Evolutionary conservation across 1,140 invertebrate species (phyloP).

Genomic region (Anastrepha ludens): DNA sequence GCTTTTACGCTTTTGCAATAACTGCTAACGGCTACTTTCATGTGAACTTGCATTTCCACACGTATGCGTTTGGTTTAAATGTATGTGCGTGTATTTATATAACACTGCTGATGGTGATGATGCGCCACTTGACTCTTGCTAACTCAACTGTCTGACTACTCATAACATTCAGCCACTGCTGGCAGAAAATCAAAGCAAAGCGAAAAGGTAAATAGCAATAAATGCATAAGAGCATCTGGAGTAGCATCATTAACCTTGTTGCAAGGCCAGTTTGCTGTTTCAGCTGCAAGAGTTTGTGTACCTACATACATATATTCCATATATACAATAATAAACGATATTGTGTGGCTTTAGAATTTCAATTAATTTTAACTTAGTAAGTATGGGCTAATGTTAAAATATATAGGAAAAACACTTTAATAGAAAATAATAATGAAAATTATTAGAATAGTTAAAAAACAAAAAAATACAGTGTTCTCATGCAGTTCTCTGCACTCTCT

Average conservation of each 20-base stretch:
- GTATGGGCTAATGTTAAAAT: no score
- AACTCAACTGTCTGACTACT: neutral
- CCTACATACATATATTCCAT: no score
- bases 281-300: no score
- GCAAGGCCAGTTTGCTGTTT: neutral
- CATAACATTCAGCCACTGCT: constrained; percentile 9
- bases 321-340: no score
- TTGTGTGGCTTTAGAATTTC: no score
- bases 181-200: neutral
- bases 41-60: neutral
- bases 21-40: no score
- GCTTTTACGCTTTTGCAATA: neutral
- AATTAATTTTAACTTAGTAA: no score
- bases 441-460: no score
- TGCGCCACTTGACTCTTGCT: constrained; percentile 9
- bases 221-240: neutral
- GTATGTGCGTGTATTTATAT: neutral
- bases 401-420: no score
- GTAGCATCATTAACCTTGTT: constrained; percentile 24
- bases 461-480: no score
- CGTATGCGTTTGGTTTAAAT: neutral
- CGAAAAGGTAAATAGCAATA: neutral
- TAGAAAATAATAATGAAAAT: no score
- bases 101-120: neutral
- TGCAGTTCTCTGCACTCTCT: no score